phyloP scores from a whole-genome alignment of 2,888 invertebrate species.

The Hypomecis atomaria region DNA sequence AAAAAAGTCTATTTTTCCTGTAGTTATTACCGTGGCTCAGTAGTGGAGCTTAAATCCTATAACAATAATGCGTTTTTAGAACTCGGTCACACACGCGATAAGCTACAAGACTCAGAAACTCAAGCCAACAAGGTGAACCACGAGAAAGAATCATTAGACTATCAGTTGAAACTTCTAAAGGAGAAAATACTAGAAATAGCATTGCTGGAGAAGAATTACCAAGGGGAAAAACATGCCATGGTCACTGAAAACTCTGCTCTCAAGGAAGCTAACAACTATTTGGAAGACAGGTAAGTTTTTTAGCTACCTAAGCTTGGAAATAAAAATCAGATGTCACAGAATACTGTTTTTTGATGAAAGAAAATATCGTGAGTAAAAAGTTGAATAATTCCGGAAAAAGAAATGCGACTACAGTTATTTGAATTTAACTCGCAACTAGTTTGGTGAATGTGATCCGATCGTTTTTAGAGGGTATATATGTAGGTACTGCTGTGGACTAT shows the following conservation, averaged over 20 bases:
- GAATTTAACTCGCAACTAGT: no score
- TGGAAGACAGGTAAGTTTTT: conserved; percentile 64
- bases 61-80: conserved; percentile 50
- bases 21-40: no score
- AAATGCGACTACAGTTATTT: no score
- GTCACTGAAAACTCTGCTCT: conserved; percentile 55
- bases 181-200: conserved; percentile 56
- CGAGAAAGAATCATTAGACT: conserved; percentile 56
- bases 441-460: no score
- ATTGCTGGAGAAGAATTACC: conserved; percentile 54
- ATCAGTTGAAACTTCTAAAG: conserved; percentile 60
- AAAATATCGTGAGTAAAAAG: no score
- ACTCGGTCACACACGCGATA: conserved; percentile 50
- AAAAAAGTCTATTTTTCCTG: no score
- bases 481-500: no score
- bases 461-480: no score
- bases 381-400: no score
- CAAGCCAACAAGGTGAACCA: conserved; percentile 47
- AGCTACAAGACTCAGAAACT: conserved; percentile 53
- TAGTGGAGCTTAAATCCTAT: neutral
- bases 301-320: neutral
- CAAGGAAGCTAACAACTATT: conserved; percentile 58
- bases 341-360: no score
- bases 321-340: no score
- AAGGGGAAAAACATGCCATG: conserved; percentile 54